Evolutionary conservation across 2,113 vertebrate species (phyloP).

Genomic region (Coregonus clupeaformis): DNA sequence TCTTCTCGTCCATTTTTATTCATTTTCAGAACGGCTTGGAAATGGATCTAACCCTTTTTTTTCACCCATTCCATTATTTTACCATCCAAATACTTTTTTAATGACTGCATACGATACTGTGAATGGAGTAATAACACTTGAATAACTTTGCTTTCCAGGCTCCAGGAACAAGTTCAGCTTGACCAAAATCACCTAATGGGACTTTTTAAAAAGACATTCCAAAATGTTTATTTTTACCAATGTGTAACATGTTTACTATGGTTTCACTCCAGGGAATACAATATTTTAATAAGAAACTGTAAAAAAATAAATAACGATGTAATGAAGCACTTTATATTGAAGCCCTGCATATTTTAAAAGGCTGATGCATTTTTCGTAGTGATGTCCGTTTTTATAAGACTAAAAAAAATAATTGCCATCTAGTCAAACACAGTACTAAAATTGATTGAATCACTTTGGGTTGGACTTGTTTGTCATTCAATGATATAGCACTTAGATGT

Average conservation of each 20-base stretch:
- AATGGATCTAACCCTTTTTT: neutral
- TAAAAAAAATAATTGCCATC: conserved; percentile 54
- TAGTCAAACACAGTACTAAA: conserved; percentile 63
- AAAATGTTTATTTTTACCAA: conserved; percentile 84
- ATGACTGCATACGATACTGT: conserved; percentile 42
- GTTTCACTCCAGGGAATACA: conserved; percentile 82
- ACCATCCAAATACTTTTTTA: conserved; percentile 1
- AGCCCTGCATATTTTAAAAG: conserved; percentile 77
- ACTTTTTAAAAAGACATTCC: conserved; percentile 94
- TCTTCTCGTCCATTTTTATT: conserved; percentile 22
- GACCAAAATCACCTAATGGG: conserved; percentile 88
- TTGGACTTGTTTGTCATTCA: conserved; percentile 37
- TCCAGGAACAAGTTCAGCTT: conserved; percentile 96
- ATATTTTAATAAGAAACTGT: conserved; percentile 82
- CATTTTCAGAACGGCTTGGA: neutral
- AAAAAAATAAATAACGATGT: conserved; percentile 73
- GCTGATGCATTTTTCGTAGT: conserved; percentile 78
- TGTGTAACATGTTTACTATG: conserved; percentile 84
- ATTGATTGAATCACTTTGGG: conserved; percentile 57
- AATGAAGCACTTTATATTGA: conserved; percentile 82
- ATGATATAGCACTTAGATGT: conserved; percentile 36
- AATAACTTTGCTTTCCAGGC: conserved; percentile 87
- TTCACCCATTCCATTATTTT: neutral
- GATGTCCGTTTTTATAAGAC: conserved; percentile 77
- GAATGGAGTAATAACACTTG: conserved; percentile 66